phyloP scores from a whole-genome alignment of 2,797 vertebrate genomes.

The Centroberyx gerrardi region DNA sequence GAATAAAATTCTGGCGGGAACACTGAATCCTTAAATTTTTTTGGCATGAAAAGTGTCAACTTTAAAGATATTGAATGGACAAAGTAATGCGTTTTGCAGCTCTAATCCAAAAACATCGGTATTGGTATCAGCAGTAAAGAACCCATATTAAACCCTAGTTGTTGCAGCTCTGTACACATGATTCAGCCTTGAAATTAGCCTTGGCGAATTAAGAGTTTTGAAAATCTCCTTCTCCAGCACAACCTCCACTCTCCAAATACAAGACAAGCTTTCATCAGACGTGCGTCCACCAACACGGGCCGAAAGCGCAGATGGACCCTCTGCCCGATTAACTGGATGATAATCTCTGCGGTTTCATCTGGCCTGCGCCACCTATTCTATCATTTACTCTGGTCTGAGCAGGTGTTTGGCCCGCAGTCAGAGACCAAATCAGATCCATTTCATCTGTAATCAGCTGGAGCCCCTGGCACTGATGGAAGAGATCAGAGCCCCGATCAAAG shows the following conservation, averaged over 20 bases:
- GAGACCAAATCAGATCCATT: constrained; percentile 79
- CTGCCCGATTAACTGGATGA: constrained; percentile 47
- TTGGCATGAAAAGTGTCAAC: too few species aligned
- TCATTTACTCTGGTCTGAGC: constrained; percentile 64
- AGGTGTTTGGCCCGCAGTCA: constrained; percentile 81
- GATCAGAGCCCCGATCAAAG: constrained; percentile 78
- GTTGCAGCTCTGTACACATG: constrained; percentile 6
- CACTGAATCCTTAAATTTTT: too few species aligned
- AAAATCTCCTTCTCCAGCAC: background rate
- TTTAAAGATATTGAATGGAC: too few species aligned
- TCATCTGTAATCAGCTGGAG: constrained; percentile 82
- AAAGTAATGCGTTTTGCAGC: too few species aligned
- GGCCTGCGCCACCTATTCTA: constrained; percentile 48
- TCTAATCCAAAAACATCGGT: background rate
- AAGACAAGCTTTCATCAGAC: constrained; percentile 14
- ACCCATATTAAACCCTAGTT: background rate
- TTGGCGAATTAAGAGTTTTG: background rate
- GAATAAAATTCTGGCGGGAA: too few species aligned
- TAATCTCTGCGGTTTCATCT: constrained; percentile 56
- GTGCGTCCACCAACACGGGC: background rate
- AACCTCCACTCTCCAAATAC: background rate
- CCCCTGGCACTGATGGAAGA: constrained; percentile 72
- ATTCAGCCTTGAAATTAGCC: background rate
- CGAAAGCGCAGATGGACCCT: constrained; percentile 59
- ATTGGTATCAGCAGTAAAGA: background rate